Base-by-base conservation (phyloP, 2,888 invertebrate species). In the Kuschelorhynchus macadamiae region DNA sequence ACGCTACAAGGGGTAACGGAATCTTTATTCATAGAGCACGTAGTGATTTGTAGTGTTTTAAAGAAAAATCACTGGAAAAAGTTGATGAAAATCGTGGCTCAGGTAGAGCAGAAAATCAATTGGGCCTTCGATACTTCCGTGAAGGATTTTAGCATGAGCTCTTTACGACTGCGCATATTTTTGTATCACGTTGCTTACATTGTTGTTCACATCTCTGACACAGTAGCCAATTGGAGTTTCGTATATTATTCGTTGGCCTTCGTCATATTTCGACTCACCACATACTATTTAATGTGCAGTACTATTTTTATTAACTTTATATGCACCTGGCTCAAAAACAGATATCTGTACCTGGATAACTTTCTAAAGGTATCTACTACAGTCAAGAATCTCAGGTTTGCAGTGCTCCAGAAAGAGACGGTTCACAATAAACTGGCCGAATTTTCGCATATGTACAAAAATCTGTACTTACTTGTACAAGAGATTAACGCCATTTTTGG, bases 401-500 rank as follows among this genome's bases (percentile, higher is more conserved):
- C 32, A 7, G n/a, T 67, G 11, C 12, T 67, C n/a, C 39, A 55
- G 4, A 67, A 39, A 8, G 60, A 60, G 20, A 4, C 16, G 1
- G 20, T 39, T n/a, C 14, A 16, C 16, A 18, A 44, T 8, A 70
- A 70, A 17, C 11, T 73, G 11, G 61, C 64, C 11, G 68, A 64
- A 5, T 62, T 74, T 17, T 64, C 55, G 9, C 44, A 25, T 0
- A 20, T 56, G 7, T 71, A 72, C 56, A 72, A 69, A 32, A 61
- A 33, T 8, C 11, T 74, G 25, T 65, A 67, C 32, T 39, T 67
- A 9, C 42, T 72, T 5, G 70, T 74, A 8, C 49, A 70, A 5
- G 66, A 74, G 14, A 25, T 71, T 1, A 71, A 74, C 18, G 17
- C 12, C 0, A 42, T 74, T 12, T 69, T 71, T 49, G 72, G 71